Conservation (phyloP, 2,113 vertebrate species). For the Taxidea taxus region DNA sequence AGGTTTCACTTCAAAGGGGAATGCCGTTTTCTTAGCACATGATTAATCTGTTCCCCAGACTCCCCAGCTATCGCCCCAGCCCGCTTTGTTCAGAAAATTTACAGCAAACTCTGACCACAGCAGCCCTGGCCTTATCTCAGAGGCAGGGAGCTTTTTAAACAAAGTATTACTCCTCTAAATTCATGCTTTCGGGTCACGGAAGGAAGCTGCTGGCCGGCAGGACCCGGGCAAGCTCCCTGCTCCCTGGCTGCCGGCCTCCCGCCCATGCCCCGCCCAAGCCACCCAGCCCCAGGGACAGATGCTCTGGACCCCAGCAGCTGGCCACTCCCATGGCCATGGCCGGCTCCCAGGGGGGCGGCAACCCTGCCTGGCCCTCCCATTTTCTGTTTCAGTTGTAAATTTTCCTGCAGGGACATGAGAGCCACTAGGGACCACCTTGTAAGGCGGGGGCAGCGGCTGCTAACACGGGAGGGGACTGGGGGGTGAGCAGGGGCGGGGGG, state of each 20-base stretch:
- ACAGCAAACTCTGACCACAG: not conserved
- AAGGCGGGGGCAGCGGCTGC: not conserved
- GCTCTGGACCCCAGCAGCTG: not conserved
- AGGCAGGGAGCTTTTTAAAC: slow-evolving; percentile 9
- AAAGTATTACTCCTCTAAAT: not conserved
- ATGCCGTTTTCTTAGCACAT: not conserved
- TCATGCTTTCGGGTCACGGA: not conserved
- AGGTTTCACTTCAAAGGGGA: slow-evolving; percentile 11
- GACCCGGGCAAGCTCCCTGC: not conserved
- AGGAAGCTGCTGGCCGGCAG: not conserved
- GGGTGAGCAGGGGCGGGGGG: too few species aligned
- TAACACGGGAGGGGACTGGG: too few species aligned
- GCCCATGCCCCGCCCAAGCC: fast-evolving
- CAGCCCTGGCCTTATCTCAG: not conserved
- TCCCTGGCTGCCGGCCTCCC: not conserved
- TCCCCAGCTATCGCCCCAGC: not conserved
- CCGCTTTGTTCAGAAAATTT: not conserved
- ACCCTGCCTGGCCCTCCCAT: fast-evolving
- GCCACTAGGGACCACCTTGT: not conserved
- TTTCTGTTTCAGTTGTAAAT: not conserved
- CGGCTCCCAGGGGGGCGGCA: fast-evolving
- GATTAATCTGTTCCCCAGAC: not conserved
- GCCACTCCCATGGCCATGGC: fast-evolving
- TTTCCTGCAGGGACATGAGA: not conserved
- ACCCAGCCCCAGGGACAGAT: fast-evolving